These are phyloP conservation scores for Papilio xuthus DNA, from an alignment of 1,140 invertebrate species.

Conservation along the genomic window DNA sequence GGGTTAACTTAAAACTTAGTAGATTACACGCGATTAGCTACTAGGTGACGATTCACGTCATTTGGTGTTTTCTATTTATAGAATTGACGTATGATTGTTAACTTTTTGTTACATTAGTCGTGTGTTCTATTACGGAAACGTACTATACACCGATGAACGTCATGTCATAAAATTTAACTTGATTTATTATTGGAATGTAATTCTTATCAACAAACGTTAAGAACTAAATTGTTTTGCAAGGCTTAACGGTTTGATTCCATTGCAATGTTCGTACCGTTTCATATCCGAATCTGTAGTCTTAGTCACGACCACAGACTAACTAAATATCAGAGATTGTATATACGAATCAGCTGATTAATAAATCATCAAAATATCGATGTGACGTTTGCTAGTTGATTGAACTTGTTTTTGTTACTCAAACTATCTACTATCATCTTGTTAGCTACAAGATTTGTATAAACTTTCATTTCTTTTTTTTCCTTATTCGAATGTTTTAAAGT, in stretches of 20 bases:
- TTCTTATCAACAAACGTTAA: not conserved
- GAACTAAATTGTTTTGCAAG: slow-evolving; percentile 32
- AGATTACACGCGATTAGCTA: not conserved
- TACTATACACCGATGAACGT: not conserved
- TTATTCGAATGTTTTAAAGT: not conserved
- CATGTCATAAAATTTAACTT: not conserved
- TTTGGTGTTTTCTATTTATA: not conserved
- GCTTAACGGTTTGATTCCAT: not conserved
- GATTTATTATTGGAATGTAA: not conserved
- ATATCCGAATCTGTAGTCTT: slow-evolving; percentile 43
- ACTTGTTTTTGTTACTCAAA: too few species aligned
- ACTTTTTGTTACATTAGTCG: not conserved
- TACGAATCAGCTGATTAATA: not conserved
- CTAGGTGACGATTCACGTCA: not conserved
- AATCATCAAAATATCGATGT: too few species aligned
- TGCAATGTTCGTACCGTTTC: slow-evolving; percentile 44
- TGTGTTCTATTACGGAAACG: not conserved
- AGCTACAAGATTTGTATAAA: too few species aligned
- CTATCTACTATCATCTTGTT: too few species aligned
- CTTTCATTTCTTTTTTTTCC: too few species aligned
- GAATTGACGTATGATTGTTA: slow-evolving; percentile 8
- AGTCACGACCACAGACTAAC: slow-evolving; percentile 39
- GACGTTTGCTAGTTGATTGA: too few species aligned
- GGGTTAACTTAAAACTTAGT: too few species aligned
- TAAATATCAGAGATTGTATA: not conserved